Evolutionary conservation across 92 coral and sea anemone species (phyloP), one percentile per base, ranked within the genome.

Genomic region (Palythoa grandis): DNA sequence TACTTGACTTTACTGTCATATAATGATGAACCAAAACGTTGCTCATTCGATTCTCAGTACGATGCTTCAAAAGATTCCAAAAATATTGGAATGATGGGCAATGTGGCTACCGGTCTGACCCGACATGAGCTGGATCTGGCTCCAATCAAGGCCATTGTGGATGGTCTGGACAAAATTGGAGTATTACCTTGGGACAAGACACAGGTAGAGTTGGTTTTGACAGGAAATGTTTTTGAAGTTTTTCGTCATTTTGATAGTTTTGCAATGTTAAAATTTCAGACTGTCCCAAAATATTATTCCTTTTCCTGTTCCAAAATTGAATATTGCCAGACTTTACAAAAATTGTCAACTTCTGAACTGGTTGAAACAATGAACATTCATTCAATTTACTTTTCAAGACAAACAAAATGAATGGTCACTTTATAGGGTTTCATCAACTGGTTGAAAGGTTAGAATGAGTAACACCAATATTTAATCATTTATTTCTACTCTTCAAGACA

Each of bases 121-220:
- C 93, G 99, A 11, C 85, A 89, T 11, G 99, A 96, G 71, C 85
- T 96, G 48, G 93, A 95, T 43, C 94, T 86, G 22, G 87, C 90
- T 68, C 73, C 88, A 37, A 88, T 96, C 24, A 86, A 89, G 39
- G 52, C 88, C 10, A 74, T 92, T 11, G 83, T 95, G 19, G 74
- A 79, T 8, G 94, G 95, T 88, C 78, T 96, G 76, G 96, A 95
- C 71, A 86, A 88, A 67, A 70, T 93, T 8, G 99, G 99, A 22
- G 90, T 86, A 10, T 60, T 96, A 2, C 97, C 95, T 9, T 96
- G 99, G 99, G 99, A 96, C 71, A 93, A 92, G 68, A 97, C 99
- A 68, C 98, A 97, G 98, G 98, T 95, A 88, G 5, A 5, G 61
- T 48, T 48, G 35, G 29, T 43, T 7, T 5, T 48, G 11, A 17